Percentiles rank a stretch among this genome's conserved stretches.
Conservation (phyloP, 1,140 invertebrate genomes). For the Triops cancriformis region DNA sequence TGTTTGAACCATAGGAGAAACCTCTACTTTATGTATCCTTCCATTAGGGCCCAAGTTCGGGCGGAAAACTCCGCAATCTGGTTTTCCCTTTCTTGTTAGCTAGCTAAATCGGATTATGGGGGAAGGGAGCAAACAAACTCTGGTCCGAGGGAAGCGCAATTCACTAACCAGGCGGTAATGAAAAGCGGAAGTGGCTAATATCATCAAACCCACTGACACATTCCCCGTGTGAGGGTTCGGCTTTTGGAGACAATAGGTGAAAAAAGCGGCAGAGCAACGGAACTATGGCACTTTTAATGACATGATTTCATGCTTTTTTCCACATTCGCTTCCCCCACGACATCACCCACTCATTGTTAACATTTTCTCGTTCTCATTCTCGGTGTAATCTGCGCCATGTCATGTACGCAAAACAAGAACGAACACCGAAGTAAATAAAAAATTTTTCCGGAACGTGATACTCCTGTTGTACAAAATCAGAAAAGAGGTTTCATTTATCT, state of each 20-base stretch:
- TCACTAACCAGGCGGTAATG: not conserved
- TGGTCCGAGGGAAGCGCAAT: not conserved
- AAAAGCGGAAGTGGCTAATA: conserved; percentile 13
- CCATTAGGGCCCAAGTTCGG: too few relatives aligned
- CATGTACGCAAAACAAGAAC: too few relatives aligned
- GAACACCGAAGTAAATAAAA: too few relatives aligned
- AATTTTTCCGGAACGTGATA: too few relatives aligned
- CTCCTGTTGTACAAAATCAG: too few relatives aligned
- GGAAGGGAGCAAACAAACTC: too few relatives aligned
- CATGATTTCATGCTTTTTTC: conserved; percentile 4
- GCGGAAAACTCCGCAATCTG: too few relatives aligned
- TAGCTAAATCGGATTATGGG: too few relatives aligned
- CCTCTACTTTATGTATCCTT: too few relatives aligned
- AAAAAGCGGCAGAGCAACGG: not conserved
- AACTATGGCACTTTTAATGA: conserved; percentile 1
- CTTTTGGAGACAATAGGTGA: not conserved
- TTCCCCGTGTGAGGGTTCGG: not conserved
- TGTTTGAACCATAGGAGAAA: too few relatives aligned
- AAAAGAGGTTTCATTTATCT: too few relatives aligned
- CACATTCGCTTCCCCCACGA: not conserved
- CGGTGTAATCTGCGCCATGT: not conserved
- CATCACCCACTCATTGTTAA: not conserved
- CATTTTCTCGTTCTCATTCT: not conserved
- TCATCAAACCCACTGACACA: not conserved
- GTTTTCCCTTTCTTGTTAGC: too few relatives aligned